phyloP scores from a whole-genome alignment of 2,888 invertebrate species.

The Tenthredo notha region DNA sequence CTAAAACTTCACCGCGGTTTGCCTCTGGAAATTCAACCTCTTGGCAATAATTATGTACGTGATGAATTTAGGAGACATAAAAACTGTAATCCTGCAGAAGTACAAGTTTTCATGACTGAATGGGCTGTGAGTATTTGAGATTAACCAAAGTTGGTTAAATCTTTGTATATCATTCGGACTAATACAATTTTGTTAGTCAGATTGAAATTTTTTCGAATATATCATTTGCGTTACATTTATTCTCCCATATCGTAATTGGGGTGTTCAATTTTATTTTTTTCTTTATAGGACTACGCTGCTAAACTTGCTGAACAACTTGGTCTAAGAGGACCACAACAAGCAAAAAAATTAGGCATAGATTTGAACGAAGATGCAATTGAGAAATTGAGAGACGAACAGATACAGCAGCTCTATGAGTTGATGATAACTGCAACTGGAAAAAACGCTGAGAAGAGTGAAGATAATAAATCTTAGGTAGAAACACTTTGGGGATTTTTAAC shows the following conservation, averaged over 20 bases:
- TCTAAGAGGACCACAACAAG: constrained; percentile 82
- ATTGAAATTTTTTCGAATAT: constrained; percentile 14
- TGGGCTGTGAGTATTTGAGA: constrained; percentile 87
- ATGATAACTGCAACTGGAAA: constrained; percentile 84
- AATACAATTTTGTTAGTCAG: not conserved
- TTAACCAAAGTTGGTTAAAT: not conserved
- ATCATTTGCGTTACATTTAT: not conserved
- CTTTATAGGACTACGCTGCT: constrained; percentile 87
- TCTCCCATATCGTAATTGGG: constrained; percentile 54
- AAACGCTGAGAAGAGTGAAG: constrained; percentile 62
- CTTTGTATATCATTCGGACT: not conserved
- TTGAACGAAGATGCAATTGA: constrained; percentile 84
- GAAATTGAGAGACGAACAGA: constrained; percentile 89
- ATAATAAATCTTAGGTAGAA: constrained; percentile 50
- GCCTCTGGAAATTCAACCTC: constrained; percentile 84
- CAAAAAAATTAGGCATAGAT: constrained; percentile 83
- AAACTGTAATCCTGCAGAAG: constrained; percentile 85
- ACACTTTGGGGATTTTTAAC: not conserved
- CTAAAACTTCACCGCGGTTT: constrained; percentile 89
- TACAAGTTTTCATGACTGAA: constrained; percentile 89
- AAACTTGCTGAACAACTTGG: constrained; percentile 88
- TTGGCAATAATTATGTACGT: constrained; percentile 89
- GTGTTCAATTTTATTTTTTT: constrained; percentile 66
- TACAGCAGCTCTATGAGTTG: constrained; percentile 91
- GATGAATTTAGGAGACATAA: constrained; percentile 94